These are phyloP conservation scores for Lasiurus borealis DNA, from an alignment of 2,113 vertebrate genomes.

Conservation along the genomic window DNA sequence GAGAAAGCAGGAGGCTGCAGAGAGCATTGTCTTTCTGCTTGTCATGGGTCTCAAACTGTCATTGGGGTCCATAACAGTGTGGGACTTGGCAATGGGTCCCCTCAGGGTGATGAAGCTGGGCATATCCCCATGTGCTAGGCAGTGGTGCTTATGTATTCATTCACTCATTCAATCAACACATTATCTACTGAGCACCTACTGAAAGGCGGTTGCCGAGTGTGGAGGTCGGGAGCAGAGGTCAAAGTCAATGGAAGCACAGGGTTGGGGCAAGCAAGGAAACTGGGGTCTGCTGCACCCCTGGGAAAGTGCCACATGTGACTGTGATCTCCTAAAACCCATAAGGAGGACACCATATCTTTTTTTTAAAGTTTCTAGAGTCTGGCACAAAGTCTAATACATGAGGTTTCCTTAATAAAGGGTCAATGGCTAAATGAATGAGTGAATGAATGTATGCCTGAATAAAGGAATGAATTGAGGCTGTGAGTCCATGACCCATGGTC, in stretches of 20 bases:
- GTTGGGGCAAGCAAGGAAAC: not conserved
- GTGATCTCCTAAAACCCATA: not conserved
- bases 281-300: not conserved
- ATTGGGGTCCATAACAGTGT: not conserved
- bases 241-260: not conserved
- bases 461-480: not conserved
- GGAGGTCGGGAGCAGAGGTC: not conserved
- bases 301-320: not conserved
- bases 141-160: not conserved
- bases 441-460: not conserved
- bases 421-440: not conserved
- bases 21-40: not conserved
- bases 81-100: not conserved
- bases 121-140: too few relatives aligned
- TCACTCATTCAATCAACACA: not conserved
- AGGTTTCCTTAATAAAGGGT: not conserved
- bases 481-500: fast-evolving
- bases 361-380: not conserved
- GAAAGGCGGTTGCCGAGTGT: not conserved
- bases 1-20: not conserved
- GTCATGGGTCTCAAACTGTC: not conserved
- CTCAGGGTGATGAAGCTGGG: not conserved
- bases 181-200: not conserved
- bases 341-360: not conserved
- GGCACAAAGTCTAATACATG: not conserved